These are phyloP conservation scores for Rhynchotus rufescens DNA, from an alignment of 2,797 vertebrate species.

Conservation along the genomic window DNA sequence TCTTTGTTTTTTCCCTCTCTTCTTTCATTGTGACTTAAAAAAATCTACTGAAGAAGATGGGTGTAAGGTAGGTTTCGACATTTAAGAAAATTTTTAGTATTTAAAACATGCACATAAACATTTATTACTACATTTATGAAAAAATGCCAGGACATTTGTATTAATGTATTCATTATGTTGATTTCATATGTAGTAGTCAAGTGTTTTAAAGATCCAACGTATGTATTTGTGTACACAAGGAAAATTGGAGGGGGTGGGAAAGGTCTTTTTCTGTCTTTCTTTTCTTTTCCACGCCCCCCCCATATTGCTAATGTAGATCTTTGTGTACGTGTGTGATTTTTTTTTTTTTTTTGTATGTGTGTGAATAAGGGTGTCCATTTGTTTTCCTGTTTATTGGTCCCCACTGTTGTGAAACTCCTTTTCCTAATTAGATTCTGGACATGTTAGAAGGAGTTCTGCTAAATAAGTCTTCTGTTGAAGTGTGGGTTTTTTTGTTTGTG, in stretches of 20 bases:
- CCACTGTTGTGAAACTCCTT: background rate
- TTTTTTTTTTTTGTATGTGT: background rate
- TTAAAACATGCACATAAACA: background rate
- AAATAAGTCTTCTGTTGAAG: constrained; percentile 17
- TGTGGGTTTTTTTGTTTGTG: background rate
- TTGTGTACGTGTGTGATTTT: accelerated
- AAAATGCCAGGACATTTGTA: background rate
- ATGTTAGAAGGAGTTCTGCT: background rate
- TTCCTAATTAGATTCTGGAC: background rate
- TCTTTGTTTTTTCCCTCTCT: background rate
- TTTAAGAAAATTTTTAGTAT: background rate
- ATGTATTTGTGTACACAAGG: background rate
- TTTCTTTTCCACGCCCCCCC: background rate
- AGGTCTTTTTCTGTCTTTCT: background rate
- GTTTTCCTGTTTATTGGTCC: background rate
- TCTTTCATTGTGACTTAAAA: constrained; percentile 9
- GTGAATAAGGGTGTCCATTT: background rate
- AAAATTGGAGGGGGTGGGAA: background rate
- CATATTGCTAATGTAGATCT: background rate
- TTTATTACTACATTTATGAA: background rate
- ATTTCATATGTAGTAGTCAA: background rate
- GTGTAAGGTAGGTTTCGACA: constrained; percentile 34
- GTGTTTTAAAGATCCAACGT: background rate
- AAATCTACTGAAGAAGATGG: constrained; percentile 22
- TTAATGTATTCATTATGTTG: background rate